Percentiles rank a stretch among this genome's conserved stretches.
Conservation (phyloP, 2,113 vertebrate genomes). For the Bujurquina vittata region DNA sequence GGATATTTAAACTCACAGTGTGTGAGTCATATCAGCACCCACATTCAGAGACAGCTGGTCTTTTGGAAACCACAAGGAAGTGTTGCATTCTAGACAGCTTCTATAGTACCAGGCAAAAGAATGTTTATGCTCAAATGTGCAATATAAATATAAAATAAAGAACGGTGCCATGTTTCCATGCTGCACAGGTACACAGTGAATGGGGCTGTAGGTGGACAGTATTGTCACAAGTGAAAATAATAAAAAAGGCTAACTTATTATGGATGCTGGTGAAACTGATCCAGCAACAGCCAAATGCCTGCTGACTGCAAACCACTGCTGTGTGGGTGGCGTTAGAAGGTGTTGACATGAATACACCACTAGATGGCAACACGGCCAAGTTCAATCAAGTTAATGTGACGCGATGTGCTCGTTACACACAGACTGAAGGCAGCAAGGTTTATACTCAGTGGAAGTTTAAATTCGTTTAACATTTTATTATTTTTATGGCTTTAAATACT, state of each 20-base stretch:
- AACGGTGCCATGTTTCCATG: neutral
- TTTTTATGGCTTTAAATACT: neutral
- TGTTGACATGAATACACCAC: neutral
- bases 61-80: neutral
- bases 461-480: rapidly evolving
- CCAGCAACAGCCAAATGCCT: too few relatives aligned
- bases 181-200: neutral
- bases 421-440: neutral
- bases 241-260: too few relatives aligned
- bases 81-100: rapidly evolving
- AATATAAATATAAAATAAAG: neutral
- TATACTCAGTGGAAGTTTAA: neutral
- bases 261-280: too few relatives aligned
- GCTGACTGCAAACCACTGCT: neutral
- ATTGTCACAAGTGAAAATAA: neutral
- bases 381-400: neutral
- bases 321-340: neutral
- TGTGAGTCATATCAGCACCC: neutral
- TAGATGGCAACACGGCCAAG: constrained; percentile 30
- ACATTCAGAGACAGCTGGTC: neutral
- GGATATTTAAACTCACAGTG: too few relatives aligned
- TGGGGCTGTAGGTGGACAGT: neutral
- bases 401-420: neutral
- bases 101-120: neutral
- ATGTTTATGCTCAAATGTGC: neutral